phyloP scores from a whole-genome alignment of 2,888 invertebrate genomes.

The Lycocerus yunnanus region DNA sequence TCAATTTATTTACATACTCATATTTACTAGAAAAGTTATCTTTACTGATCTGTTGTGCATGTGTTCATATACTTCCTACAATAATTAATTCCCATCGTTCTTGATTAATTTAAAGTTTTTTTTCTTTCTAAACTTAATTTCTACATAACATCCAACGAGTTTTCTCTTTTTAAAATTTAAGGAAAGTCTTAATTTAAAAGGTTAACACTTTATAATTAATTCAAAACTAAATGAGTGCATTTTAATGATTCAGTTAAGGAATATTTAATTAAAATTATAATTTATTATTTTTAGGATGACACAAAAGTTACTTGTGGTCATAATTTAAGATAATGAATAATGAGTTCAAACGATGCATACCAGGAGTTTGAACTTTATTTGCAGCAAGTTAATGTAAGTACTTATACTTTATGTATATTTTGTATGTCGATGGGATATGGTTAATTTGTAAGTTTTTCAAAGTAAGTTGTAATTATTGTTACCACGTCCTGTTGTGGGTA shows the following conservation, averaged over 20 bases:
- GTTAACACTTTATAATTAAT: background rate
- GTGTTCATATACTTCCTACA: background rate
- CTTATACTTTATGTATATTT: background rate
- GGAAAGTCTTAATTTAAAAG: background rate
- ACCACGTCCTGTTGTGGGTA: background rate
- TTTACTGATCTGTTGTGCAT: background rate
- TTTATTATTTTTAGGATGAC: slow-evolving; percentile 6
- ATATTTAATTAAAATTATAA: background rate
- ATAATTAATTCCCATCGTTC: background rate
- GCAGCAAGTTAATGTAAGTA: slow-evolving; percentile 49
- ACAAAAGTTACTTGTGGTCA: background rate
- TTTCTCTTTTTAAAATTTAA: background rate
- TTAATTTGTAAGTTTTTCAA: too few species aligned
- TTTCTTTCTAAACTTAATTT: background rate
- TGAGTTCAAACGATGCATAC: slow-evolving; percentile 54
- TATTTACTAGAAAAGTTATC: background rate
- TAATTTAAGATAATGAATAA: slow-evolving; percentile 29
- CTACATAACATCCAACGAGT: background rate
- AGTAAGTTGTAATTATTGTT: too few species aligned
- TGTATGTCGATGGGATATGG: background rate
- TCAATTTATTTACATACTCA: too few species aligned
- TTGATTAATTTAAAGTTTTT: background rate
- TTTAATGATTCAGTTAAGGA: background rate
- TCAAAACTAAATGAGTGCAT: background rate
- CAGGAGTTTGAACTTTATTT: slow-evolving; percentile 58